phyloP scores from a whole-genome alignment of 2,888 invertebrate species.

The Melieria picta region DNA sequence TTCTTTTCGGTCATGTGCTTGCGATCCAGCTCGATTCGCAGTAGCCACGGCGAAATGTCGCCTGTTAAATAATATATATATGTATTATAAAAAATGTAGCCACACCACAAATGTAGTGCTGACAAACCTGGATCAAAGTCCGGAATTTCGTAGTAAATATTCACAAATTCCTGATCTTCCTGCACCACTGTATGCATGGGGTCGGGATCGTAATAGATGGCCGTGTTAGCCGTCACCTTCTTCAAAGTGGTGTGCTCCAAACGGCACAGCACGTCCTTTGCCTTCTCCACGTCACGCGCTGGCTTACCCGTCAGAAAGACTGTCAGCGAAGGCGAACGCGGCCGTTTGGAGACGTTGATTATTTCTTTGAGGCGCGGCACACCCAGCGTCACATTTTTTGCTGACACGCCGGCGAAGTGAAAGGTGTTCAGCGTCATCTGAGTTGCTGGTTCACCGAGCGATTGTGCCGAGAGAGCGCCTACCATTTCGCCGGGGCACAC shows the following conservation, averaged over 20 bases:
- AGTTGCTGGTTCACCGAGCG: conserved; percentile 48
- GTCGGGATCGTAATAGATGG: conserved; percentile 98
- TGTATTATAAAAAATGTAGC: background rate
- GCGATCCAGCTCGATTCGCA: conserved; percentile 94
- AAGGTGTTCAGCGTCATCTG: conserved; percentile 50
- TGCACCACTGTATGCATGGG: conserved; percentile 94
- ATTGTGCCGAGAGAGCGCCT: conserved; percentile 82
- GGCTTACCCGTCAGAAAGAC: conserved; percentile 94
- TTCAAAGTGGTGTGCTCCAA: conserved; percentile 95
- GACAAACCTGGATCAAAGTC: conserved; percentile 83
- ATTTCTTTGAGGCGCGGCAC: conserved; percentile 95
- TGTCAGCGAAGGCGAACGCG: conserved; percentile 96
- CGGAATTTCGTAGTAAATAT: conserved; percentile 98
- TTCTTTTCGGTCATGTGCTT: conserved; percentile 98
- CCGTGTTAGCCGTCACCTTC: conserved; percentile 94
- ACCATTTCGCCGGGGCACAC: conserved; percentile 96
- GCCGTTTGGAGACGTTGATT: conserved; percentile 96
- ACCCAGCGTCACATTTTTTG: conserved; percentile 98
- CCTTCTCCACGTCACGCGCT: conserved; percentile 96
- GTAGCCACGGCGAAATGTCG: conserved; percentile 93
- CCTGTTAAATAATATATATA: conserved; percentile 56
- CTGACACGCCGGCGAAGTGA: conserved; percentile 79
- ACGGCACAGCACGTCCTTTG: conserved; percentile 94
- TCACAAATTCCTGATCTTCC: conserved; percentile 98
- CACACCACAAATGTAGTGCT: background rate